Base-by-base conservation (phyloP, 2,113 vertebrate species). In the Larimichthys polyactis region DNA sequence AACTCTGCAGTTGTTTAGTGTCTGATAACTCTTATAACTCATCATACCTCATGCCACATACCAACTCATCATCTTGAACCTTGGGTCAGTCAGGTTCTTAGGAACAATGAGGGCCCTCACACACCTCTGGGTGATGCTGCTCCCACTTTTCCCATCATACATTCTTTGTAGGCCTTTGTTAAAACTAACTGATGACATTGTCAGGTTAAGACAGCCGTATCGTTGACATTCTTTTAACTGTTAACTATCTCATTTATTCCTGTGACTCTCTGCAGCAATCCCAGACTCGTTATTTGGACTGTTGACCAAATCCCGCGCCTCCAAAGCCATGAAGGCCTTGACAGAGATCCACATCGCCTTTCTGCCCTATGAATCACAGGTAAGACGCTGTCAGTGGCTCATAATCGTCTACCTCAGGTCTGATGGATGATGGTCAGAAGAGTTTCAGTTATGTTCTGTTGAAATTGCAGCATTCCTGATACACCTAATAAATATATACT, bases 301-400 rank as follows among this genome's bases (percentile, higher is more conserved):
- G 89, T 89, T 99, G 94, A 98, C 98, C 60, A 99, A 99, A 86
- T 99, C 98, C 0, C 96, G 98, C 0, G 97, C 97, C 0, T 96
- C 98, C 90, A 99, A 99, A 95, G 93, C 97, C 91, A 97, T 99
- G 96, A 99, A 98, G 95, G 98, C 98, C 19, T 95, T 99, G 95
- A 99, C 97, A 0, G 98, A 99, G 93, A 99, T 99, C 94, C 98
- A 99, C 92, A 96, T 98, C 29, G 97, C 98, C 67, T 99, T 99
- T 86, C 96, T 99, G 73, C 98, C 98, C 0, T 99, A 98, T 0
- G 98, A 99, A 87, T 99, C 98, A 70, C 98, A 99, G 97, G 98
- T 99, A 89, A 96, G 95, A 62, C 1, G 6, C 9, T 1, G 6
- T 54, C 44, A 54, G 12, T 7, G 2, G 11, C 57, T 73, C 4